Evolutionary conservation across 1,140 invertebrate species (phyloP).

Genomic region (Diorhabda elongata): DNA sequence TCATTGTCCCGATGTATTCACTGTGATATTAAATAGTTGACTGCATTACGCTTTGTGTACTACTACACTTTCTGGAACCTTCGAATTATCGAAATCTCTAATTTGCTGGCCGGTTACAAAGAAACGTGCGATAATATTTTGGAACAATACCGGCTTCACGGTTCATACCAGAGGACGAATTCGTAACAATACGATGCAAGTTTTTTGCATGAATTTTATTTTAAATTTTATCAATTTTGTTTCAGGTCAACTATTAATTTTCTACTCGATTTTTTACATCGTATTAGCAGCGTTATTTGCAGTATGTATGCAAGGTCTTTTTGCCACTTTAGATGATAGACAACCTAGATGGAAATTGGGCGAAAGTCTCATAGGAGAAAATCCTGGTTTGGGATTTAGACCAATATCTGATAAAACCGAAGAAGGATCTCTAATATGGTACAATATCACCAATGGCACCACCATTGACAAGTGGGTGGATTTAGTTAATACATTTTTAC

Average conservation of each 20-base stretch:
- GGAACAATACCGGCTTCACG: too few species aligned
- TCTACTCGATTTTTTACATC: constrained; percentile 83
- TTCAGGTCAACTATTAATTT: constrained; percentile 70
- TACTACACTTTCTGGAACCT: too few species aligned
- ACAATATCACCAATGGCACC: constrained; percentile 60
- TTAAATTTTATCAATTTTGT: constrained; percentile 25
- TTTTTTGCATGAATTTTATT: background rate
- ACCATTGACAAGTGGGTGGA: constrained; percentile 65
- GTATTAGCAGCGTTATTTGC: constrained; percentile 73
- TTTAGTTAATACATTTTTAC: constrained; percentile 65
- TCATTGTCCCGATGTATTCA: too few species aligned
- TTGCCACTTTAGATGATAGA: constrained; percentile 64
- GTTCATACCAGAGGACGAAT: too few species aligned
- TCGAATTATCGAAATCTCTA: too few species aligned
- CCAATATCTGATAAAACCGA: constrained; percentile 71
- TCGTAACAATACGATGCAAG: too few species aligned
- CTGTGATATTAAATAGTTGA: too few species aligned
- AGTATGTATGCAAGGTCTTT: constrained; percentile 75
- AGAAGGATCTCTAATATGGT: constrained; percentile 82
- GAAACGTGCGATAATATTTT: too few species aligned
- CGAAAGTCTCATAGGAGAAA: constrained; percentile 77
- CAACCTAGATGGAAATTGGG: constrained; percentile 69
- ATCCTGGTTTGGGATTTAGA: constrained; percentile 86
- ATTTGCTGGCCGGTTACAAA: too few species aligned
- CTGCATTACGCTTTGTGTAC: too few species aligned